Base-by-base conservation (phyloP, 2,888 invertebrate species). In the Drosophila mulleri region DNA sequence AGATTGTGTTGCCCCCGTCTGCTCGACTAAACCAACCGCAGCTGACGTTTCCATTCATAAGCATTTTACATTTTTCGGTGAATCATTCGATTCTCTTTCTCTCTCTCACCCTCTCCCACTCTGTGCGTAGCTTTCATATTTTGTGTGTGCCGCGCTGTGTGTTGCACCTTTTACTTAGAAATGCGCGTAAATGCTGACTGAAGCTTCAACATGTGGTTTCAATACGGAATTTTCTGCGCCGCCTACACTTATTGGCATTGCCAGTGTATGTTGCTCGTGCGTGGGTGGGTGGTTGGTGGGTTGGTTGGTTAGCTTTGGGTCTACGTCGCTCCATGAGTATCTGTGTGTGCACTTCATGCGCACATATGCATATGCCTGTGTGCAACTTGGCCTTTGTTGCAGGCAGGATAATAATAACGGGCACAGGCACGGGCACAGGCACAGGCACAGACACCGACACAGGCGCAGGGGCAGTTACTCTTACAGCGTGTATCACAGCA, bases 141-240 rank as follows among this genome's bases (percentile, higher is more conserved):
- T 58, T 54, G 39, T 63, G 26, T 56, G 29, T 61, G 52, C 20
- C 12, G 20, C 52, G 62, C 16, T 48, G n/a, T 41, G 63, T 64
- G 78, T 73, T 79, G 82, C 79, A 80, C 75, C 75, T 79, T 84
- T 77, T 72, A 78, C 84, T 85, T 82, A 83, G 89, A 88, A 89
- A 82, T 85, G 89, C 89, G 89, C 84, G 84, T 88, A 84, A 67
- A 80, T 54, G 59, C 72, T 65, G 67, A 53, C 54, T 67, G 75
- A 62, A 70, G 88, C 88, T 76, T 80, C 85, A 86, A 86, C 85
- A 86, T 86, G 85, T 86, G 85, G 89, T 86, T 86, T 82, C 78
- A 67, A 71, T 77, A 58, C 73, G 79, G 73, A 74, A 82, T 76
- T 66, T 60, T 53, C 76, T 39, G 52, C 44, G 62, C 65, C 67